Conservation (phyloP, 1,140 invertebrate genomes). For the Drosophila pectinifera region DNA sequence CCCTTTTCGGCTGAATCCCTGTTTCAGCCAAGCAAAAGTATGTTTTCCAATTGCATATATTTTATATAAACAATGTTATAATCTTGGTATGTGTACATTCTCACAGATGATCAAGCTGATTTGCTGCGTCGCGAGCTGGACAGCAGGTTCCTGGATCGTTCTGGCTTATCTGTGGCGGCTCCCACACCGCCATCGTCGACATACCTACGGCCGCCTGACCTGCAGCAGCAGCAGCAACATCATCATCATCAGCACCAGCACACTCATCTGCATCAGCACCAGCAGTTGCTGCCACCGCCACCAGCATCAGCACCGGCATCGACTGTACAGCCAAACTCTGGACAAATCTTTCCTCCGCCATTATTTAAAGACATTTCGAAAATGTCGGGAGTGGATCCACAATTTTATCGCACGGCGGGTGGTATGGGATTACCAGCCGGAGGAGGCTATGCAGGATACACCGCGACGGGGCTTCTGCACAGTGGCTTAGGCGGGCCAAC, state of each 20-base stretch:
- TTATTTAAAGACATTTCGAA: constrained; percentile 95
- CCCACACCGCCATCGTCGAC: constrained; percentile 85
- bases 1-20: constrained; percentile 95
- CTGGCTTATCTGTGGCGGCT: constrained; percentile 78
- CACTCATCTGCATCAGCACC: constrained; percentile 95
- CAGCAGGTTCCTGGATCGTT: constrained; percentile 91
- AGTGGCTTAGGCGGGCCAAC: constrained; percentile 90
- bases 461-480: constrained; percentile 90
- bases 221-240: constrained; percentile 92
- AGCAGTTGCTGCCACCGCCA: constrained; percentile 90
- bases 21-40: constrained; percentile 91
- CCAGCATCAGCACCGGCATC: constrained; percentile 89
- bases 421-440: constrained; percentile 89
- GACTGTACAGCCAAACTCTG: constrained; percentile 78
- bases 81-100: neutral
- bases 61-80: neutral
- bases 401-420: constrained; percentile 89
- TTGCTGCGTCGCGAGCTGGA: constrained; percentile 95
- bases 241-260: constrained; percentile 97
- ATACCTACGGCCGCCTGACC: constrained; percentile 89
- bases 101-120: constrained; percentile 90
- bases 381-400: constrained; percentile 90
- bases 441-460: constrained; percentile 91
- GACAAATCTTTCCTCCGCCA: constrained; percentile 86
- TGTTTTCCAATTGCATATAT: constrained; percentile 68